Base-by-base conservation (phyloP, 2,113 vertebrate genomes). In the Alligator sinensis region DNA sequence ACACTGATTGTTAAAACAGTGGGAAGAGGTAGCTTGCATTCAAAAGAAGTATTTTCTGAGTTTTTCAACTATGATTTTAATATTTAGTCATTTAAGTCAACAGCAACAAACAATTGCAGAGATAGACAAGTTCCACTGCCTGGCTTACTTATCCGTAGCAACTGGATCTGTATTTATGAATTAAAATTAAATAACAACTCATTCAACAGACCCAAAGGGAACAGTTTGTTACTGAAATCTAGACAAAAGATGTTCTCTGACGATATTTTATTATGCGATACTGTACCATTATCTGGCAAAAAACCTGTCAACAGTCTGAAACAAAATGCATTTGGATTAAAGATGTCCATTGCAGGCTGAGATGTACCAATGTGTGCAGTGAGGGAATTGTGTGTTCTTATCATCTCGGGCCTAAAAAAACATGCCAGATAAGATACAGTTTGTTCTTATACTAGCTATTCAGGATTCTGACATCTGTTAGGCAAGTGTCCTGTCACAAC, bases 61-160 rank as follows among this genome's bases (percentile, higher is more conserved):
- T 55, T 82, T 94, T 91, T 82, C 60, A 83, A 87, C 68, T 22
- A 90, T 6, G 77, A 88, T 89, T 90, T 88, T 77, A 84, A 81
- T 27, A 59, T 84, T 66, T 80, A 90, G 59, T 16, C 11, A 80
- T 28, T 88, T 92, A 92, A 95, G 85, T 63, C 74, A 87, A 88
- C 16, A 85, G 27, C 60, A 88, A 74, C 38, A 1, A 86, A 78
- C 83, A 94, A 86, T 12, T 22, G 60, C 3, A 88, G 27, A 64
- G 15, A 58, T 63, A 60, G 6, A 24, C 70, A 70, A 11, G 28
- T 88, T 88, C 78, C 80, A 68, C 57, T 66, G 30, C 66, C 14
- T 54, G 14, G 14, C 34, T 90, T 95, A 38, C 80, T n/a, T 57
- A 55, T 89, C 88, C 77, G 82, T 5, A 66, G 83, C 60, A 85